Evolutionary conservation across 2,113 vertebrate genomes (phyloP).

Genomic region (Nettapus auritus): DNA sequence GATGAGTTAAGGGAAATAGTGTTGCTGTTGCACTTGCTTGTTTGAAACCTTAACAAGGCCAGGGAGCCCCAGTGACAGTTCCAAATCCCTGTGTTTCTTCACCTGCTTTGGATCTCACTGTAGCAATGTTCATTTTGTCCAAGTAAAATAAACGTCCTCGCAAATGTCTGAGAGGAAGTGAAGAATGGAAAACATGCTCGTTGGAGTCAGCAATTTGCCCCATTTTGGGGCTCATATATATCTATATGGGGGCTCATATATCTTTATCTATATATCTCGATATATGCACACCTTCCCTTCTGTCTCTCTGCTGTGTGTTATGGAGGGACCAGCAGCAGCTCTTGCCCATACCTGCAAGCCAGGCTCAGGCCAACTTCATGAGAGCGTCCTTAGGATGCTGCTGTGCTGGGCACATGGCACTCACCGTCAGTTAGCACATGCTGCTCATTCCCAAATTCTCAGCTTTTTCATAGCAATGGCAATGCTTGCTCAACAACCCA

Average conservation of each 20-base stretch:
- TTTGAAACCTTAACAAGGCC: background rate
- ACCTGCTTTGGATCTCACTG: background rate
- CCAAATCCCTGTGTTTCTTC: background rate
- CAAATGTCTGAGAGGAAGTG: background rate
- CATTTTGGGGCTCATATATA: fast-evolving
- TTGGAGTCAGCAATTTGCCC: background rate
- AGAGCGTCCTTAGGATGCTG: background rate
- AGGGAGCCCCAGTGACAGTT: background rate
- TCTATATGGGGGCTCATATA: background rate
- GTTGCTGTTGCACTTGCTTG: background rate
- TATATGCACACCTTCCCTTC: background rate
- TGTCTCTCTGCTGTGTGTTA: background rate
- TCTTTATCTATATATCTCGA: fast-evolving
- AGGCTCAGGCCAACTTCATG: background rate
- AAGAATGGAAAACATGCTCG: fast-evolving
- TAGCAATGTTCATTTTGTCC: background rate
- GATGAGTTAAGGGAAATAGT: background rate
- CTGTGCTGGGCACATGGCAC: background rate
- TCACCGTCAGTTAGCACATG: background rate
- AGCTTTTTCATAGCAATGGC: slow-evolving; percentile 24
- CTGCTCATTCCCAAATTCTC: slow-evolving; percentile 75
- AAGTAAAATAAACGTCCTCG: background rate
- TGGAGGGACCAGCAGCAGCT: background rate
- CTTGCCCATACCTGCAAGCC: background rate
- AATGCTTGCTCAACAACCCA: slow-evolving; percentile 70